Conservation (phyloP, 2,113 vertebrate genomes). For the Canis aureus region DNA sequence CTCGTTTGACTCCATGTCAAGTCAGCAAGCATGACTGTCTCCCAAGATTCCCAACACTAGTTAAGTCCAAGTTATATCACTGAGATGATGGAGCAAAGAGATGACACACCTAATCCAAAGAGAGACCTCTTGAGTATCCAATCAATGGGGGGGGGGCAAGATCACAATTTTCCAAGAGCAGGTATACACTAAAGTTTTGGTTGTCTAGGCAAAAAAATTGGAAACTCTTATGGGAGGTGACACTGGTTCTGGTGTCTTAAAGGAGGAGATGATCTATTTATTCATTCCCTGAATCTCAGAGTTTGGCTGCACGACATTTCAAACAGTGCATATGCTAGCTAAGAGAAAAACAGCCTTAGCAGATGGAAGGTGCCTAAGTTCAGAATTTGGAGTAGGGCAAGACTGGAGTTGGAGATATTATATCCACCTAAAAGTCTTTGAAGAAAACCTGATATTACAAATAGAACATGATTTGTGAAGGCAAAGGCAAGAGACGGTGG, state of each 20-base stretch:
- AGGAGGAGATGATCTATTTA: background rate
- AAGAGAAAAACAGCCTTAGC: background rate
- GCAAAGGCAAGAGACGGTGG: background rate
- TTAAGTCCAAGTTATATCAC: background rate
- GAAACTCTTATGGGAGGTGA: background rate
- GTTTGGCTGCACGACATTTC: background rate
- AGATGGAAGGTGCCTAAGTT: background rate
- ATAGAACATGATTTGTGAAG: background rate
- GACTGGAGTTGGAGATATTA: background rate
- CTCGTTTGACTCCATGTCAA: background rate
- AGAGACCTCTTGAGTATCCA: background rate
- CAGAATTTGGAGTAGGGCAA: background rate
- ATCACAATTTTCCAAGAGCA: background rate
- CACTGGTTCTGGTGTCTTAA: background rate
- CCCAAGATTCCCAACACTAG: background rate
- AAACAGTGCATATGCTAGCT: background rate
- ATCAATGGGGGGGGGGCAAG: fast-evolving
- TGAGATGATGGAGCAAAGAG: background rate
- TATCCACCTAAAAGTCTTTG: background rate
- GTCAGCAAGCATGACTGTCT: background rate
- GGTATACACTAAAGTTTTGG: background rate
- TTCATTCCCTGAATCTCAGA: background rate
- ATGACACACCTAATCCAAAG: background rate
- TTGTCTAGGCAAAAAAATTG: background rate
- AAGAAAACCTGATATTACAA: background rate